These are phyloP conservation scores for Nothobranchius furzeri DNA, from an alignment of 2,113 vertebrate species.

Conservation along the genomic window DNA sequence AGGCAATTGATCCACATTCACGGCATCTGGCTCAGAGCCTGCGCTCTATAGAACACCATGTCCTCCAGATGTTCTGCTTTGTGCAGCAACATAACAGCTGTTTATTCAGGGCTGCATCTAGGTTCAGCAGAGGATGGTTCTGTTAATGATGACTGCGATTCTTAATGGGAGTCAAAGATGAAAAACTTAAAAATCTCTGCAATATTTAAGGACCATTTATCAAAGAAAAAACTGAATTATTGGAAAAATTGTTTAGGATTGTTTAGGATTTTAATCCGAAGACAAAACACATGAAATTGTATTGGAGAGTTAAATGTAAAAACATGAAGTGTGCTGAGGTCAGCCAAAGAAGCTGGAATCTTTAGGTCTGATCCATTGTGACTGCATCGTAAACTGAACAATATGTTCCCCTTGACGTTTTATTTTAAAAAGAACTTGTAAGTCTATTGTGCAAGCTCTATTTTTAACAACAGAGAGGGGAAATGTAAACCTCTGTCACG, in stretches of 20 bases:
- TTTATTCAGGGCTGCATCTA: background rate
- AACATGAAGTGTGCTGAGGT: conserved; percentile 9
- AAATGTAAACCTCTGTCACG: background rate
- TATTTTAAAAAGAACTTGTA: background rate
- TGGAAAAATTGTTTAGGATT: too few species aligned
- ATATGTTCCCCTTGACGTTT: background rate
- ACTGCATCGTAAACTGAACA: background rate
- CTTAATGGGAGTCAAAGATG: background rate
- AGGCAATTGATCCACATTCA: background rate
- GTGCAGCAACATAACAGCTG: background rate
- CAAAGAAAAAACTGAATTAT: too few species aligned
- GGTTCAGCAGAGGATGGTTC: background rate
- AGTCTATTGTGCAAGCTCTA: background rate
- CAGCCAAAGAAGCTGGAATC: background rate
- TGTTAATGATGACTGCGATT: background rate
- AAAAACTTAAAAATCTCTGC: too few species aligned
- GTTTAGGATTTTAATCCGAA: too few species aligned
- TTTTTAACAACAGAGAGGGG: background rate
- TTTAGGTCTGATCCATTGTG: background rate
- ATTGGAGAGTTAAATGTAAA: background rate
- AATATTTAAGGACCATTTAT: too few species aligned
- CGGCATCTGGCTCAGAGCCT: background rate
- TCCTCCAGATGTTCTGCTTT: background rate
- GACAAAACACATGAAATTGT: conserved; percentile 1
- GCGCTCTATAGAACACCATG: background rate